phyloP scores from a whole-genome alignment of 2,888 invertebrate species.

The Caenorhabditis macrosperma region DNA sequence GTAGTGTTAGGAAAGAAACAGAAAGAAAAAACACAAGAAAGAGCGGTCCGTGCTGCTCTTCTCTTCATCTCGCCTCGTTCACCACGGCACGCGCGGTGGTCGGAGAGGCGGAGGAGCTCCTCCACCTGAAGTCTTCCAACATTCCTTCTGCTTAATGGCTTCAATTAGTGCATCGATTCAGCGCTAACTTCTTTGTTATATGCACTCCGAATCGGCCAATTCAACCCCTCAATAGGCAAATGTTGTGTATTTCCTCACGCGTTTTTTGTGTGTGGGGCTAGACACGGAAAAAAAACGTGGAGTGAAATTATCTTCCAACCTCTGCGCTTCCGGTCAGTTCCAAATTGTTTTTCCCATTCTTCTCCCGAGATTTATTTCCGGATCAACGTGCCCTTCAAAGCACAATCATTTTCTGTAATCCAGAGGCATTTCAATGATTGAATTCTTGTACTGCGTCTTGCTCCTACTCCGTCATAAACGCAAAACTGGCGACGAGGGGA shows the following conservation, averaged over 20 bases:
- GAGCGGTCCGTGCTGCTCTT: slow-evolving; percentile 44
- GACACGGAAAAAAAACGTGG: slow-evolving; percentile 16
- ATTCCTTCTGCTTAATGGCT: slow-evolving; percentile 57
- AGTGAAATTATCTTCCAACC: slow-evolving; percentile 43
- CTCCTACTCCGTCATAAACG: not conserved
- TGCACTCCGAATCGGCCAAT: slow-evolving; percentile 46
- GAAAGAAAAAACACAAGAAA: slow-evolving; percentile 35
- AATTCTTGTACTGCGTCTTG: no score
- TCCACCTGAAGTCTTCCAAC: slow-evolving; percentile 55
- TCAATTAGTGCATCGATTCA: slow-evolving; percentile 65
- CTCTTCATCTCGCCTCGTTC: slow-evolving; percentile 32
- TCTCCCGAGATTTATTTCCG: slow-evolving; percentile 1
- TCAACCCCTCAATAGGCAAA: slow-evolving; percentile 38
- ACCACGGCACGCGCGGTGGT: slow-evolving; percentile 11
- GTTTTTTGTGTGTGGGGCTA: slow-evolving; percentile 28
- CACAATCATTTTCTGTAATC: slow-evolving; percentile 3
- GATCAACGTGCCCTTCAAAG: not conserved
- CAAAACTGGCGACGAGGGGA: no score
- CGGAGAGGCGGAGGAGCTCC: slow-evolving; percentile 2
- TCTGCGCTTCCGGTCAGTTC: slow-evolving; percentile 52
- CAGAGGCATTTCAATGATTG: no score
- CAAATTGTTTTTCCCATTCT: slow-evolving; percentile 40
- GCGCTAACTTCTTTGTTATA: slow-evolving; percentile 59
- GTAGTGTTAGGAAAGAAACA: slow-evolving; percentile 31
- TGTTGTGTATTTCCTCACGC: slow-evolving; percentile 13